Evolutionary conservation across 2,797 vertebrate species (phyloP).

Genomic region (Adelosebastes latens): DNA sequence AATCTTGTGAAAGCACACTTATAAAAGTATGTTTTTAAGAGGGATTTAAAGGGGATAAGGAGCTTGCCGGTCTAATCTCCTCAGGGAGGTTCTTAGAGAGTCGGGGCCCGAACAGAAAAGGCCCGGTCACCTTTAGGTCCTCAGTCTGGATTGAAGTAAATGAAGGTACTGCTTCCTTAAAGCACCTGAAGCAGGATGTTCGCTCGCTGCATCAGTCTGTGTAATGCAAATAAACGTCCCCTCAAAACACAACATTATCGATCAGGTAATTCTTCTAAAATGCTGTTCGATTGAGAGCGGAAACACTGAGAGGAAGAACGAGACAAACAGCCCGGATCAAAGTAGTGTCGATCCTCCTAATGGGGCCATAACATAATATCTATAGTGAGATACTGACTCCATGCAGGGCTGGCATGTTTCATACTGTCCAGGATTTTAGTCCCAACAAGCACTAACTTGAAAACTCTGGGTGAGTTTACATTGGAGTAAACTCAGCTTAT

Average conservation of each 20-base stretch:
- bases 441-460: too few species aligned
- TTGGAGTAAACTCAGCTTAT: too few species aligned
- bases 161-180: background rate
- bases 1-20: too few species aligned
- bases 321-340: background rate
- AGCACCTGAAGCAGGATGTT: constrained; percentile 6
- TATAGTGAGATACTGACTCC: background rate
- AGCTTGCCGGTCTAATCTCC: background rate
- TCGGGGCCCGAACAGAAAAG: background rate
- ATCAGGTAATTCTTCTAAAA: constrained; percentile 22
- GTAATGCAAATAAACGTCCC: background rate
- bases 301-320: background rate
- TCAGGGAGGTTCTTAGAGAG: background rate
- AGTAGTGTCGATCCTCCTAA: background rate
- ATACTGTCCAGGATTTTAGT: background rate
- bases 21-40: too few species aligned
- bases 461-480: too few species aligned
- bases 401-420: background rate
- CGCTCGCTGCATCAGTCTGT: background rate
- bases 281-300: background rate
- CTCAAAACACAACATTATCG: background rate
- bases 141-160: background rate
- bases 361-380: background rate
- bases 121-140: background rate
- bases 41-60: background rate